Percentiles rank a stretch among this genome's conserved stretches.
These are phyloP conservation scores for Coregonus clupeaformis DNA, from an alignment of 2,113 vertebrate genomes.

Conservation along the genomic window DNA sequence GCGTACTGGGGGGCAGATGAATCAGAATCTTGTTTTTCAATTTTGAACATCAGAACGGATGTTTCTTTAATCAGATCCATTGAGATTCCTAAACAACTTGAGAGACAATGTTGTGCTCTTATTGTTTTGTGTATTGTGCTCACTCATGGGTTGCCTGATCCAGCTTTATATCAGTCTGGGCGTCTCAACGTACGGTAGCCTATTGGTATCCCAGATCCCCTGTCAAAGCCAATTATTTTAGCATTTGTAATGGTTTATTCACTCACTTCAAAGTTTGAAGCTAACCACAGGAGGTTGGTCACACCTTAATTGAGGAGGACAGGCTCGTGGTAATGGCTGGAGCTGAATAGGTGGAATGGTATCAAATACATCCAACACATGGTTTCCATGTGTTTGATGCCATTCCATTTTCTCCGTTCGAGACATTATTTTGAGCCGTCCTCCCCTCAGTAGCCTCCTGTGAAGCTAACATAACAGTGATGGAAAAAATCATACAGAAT, in stretches of 20 bases:
- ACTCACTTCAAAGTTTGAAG: neutral
- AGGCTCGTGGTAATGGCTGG: too few relatives aligned
- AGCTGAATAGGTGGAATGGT: neutral
- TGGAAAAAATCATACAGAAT: neutral
- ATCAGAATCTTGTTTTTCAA: neutral
- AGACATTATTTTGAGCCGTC: too few relatives aligned
- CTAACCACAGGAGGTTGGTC: too few relatives aligned
- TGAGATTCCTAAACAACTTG: neutral
- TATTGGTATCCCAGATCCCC: neutral
- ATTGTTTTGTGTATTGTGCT: neutral
- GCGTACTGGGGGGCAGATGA: neutral
- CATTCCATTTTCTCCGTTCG: too few relatives aligned
- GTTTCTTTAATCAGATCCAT: slow-evolving; percentile 3
- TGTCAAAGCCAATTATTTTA: neutral
- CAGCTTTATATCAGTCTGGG: neutral
- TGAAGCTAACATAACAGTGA: neutral
- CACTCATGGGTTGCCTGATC: neutral
- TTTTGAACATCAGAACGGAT: neutral
- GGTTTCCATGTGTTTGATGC: too few relatives aligned
- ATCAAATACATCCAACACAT: neutral
- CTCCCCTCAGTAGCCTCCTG: too few relatives aligned
- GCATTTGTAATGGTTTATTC: slow-evolving; percentile 16
- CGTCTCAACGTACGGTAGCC: neutral
- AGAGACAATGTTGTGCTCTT: neutral
- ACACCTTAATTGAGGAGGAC: too few relatives aligned